Conservation (phyloP, 2,113 vertebrate species). For the Melanotaenia duboulayi region DNA sequence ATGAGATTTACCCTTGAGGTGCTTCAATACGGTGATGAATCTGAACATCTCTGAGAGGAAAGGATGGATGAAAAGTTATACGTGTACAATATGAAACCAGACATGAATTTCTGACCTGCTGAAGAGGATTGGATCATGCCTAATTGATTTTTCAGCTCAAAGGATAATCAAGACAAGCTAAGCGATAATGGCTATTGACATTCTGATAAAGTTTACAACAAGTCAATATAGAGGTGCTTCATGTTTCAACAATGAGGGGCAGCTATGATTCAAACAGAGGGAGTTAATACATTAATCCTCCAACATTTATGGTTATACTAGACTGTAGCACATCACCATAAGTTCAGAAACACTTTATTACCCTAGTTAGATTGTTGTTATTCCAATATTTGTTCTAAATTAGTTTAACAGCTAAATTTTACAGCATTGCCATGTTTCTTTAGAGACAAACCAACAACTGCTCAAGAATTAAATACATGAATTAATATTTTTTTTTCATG, state of each 20-base stretch:
- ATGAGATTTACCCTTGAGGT: conserved; percentile 31
- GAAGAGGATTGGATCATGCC: conserved; percentile 68
- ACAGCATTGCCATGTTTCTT: too few species aligned
- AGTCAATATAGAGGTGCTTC: conserved; percentile 55
- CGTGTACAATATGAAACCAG: background rate
- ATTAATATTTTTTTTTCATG: too few species aligned
- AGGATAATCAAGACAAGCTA: conserved; percentile 81
- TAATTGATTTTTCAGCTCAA: conserved; percentile 75
- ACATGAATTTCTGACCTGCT: conserved; percentile 60
- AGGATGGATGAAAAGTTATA: background rate
- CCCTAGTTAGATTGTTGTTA: background rate
- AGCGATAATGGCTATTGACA: conserved; percentile 78
- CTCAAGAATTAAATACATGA: too few species aligned
- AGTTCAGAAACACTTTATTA: too few species aligned
- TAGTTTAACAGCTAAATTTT: too few species aligned
- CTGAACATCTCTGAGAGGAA: background rate
- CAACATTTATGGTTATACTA: background rate
- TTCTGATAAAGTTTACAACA: conserved; percentile 74
- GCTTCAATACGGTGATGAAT: conserved; percentile 26
- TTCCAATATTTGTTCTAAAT: background rate
- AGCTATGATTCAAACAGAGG: conserved; percentile 26
- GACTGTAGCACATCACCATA: background rate
- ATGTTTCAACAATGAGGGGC: conserved; percentile 60
- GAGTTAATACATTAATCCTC: conserved; percentile 3
- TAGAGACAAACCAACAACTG: too few species aligned